Evolutionary conservation across 2,888 invertebrate species (phyloP).

Genomic region (Pasiphila rectangulata): DNA sequence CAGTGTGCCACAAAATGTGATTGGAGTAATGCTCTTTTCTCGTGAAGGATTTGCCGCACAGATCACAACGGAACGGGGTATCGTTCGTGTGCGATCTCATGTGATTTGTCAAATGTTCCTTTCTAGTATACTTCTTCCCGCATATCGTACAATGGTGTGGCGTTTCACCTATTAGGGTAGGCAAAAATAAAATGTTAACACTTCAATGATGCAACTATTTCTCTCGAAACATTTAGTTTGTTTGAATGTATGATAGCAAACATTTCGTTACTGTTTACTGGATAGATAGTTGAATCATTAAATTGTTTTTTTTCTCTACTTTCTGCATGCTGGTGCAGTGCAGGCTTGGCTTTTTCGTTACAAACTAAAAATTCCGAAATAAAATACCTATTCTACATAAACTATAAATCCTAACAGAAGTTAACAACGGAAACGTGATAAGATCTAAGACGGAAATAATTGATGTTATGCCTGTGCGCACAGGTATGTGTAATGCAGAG

Average conservation of each 20-base stretch:
- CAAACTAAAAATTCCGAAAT: conserved; percentile 57
- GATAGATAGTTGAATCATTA: conserved; percentile 77
- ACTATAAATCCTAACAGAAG: too few species aligned
- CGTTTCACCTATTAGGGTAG: conserved; percentile 85
- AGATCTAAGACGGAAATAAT: too few species aligned
- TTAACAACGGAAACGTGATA: too few species aligned
- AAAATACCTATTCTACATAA: conserved; percentile 22
- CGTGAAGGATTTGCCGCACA: conserved; percentile 93
- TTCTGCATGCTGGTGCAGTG: conserved; percentile 72
- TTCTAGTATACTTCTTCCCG: conserved; percentile 93
- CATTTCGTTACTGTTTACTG: conserved; percentile 5
- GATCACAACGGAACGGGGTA: conserved; percentile 92
- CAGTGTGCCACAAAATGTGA: conserved; percentile 94
- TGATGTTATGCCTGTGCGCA: too few species aligned
- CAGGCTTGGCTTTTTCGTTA: conserved; percentile 65
- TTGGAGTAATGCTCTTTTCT: conserved; percentile 95
- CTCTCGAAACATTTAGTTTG: conserved; percentile 53
- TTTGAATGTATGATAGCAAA: conserved; percentile 36
- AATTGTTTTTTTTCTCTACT: conserved; percentile 61
- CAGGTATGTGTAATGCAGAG: too few species aligned
- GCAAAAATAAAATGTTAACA: conserved; percentile 56
- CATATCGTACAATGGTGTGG: conserved; percentile 93
- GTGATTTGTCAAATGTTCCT: conserved; percentile 93
- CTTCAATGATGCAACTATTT: conserved; percentile 79
- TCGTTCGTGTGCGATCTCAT: conserved; percentile 94